Evolutionary conservation across 1,140 invertebrate genomes (phyloP).

Genomic region (Theocolax elegans): DNA sequence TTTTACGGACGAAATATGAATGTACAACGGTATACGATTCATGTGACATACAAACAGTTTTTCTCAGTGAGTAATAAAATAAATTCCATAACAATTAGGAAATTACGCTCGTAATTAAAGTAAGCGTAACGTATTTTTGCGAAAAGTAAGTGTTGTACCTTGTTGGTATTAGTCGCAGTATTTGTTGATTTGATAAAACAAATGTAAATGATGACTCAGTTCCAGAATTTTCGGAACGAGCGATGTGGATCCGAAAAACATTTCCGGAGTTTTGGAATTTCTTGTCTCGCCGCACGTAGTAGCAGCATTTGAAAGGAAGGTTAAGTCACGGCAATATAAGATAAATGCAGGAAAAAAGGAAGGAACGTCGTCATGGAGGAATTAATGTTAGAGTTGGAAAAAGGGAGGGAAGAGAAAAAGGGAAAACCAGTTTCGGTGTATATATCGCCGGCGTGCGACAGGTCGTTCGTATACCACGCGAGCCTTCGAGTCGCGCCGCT

Average conservation of each 20-base stretch:
- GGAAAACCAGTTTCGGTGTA: conserved; percentile 26
- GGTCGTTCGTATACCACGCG: not conserved
- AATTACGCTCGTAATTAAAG: too few relatives aligned
- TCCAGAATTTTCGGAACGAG: too few relatives aligned
- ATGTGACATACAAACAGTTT: too few relatives aligned
- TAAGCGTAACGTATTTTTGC: too few relatives aligned
- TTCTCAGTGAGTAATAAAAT: too few relatives aligned
- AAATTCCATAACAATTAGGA: too few relatives aligned
- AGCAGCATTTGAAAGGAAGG: not conserved
- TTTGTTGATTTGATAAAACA: too few relatives aligned
- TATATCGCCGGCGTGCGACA: not conserved
- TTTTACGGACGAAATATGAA: too few relatives aligned
- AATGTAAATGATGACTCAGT: too few relatives aligned
- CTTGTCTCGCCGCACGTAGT: not conserved
- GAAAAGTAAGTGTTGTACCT: too few relatives aligned
- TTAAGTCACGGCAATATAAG: not conserved
- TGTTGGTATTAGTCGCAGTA: too few relatives aligned
- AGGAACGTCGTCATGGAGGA: not conserved
- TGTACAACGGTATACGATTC: too few relatives aligned
- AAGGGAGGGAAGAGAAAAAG: not conserved
- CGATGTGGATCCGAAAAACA: not conserved
- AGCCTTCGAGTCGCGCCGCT: not conserved
- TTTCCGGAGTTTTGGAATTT: conserved; percentile 36
- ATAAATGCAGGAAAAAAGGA: conserved; percentile 12
- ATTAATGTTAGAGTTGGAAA: conserved; percentile 20